Evolutionary conservation across 1,140 invertebrate species (phyloP), one percentile per base, ranked within the genome.

Genomic region (Ceratitis capitata): DNA sequence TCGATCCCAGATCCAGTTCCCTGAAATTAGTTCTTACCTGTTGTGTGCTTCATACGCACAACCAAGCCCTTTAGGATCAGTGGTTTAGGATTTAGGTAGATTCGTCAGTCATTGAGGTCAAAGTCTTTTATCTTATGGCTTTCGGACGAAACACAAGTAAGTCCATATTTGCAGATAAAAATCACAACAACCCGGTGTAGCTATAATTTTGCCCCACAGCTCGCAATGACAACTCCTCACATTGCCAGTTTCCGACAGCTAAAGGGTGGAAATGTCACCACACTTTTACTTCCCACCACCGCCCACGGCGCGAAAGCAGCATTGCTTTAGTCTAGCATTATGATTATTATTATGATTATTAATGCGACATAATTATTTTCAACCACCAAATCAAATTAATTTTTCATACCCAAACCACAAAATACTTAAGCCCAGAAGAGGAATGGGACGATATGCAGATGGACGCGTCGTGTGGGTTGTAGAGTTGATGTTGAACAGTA

Each of bases 341-440:
- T 53, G 51, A 29, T 84, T 84, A 83, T 53, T 83, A 29, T 84
- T 84, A 47, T 53, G 39, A 86, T 83, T 82, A 86, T 84, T 86
- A 84, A 84, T 86, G 85, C 78, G 85, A 86, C 85, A 86, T 86
- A 86, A 86, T 86, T 86, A 86, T 83, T 82, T 86, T 84, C 85
- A 86, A 86, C 85, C 85, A 86, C 85, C 83, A 84, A 84, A 86
- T 84, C 85, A 82, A 86, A 86, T 86, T 86, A 86, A 86, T 86
- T 86, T 84, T 84, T 84, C 83, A 86, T 84, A 69, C 83, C 83
- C n/a, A 51, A n/a, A 84, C 82, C 74, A 85, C n/a, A n/a, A n/a
- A 82, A 64, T 53, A 47, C 19, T 58, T 29, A 85, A 23, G 82
- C 19, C 32, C 14, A 7, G 49, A 47, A 69, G 12, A 1, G 10